These are phyloP conservation scores for Danio jaintianensis DNA, from an alignment of 2,797 vertebrate genomes.

Conservation along the genomic window DNA sequence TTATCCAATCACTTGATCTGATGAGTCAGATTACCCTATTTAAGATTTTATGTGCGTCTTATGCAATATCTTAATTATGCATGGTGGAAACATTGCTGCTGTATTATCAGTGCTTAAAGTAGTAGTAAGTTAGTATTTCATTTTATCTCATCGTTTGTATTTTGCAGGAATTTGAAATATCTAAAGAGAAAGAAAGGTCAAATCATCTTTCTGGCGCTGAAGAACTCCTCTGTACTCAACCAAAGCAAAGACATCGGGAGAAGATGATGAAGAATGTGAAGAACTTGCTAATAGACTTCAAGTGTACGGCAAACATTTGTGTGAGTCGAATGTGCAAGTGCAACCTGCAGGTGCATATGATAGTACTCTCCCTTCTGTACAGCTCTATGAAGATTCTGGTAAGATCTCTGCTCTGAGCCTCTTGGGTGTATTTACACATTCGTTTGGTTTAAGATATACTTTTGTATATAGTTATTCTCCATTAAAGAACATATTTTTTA, in stretches of 20 bases:
- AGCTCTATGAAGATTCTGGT: slow-evolving; percentile 42
- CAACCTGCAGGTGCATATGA: slow-evolving; percentile 14
- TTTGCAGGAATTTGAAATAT: slow-evolving; percentile 41
- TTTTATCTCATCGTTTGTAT: not conserved
- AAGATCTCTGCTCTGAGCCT: slow-evolving; percentile 8
- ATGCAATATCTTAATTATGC: too few species aligned
- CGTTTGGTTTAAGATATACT: slow-evolving; percentile 10
- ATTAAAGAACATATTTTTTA: slow-evolving; percentile 28
- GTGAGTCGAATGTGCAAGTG: slow-evolving; percentile 14
- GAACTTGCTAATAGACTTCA: not conserved
- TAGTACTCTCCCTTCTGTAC: slow-evolving; percentile 39
- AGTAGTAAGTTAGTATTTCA: not conserved
- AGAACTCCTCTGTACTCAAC: slow-evolving; percentile 25
- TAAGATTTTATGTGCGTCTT: too few species aligned
- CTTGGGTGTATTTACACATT: slow-evolving; percentile 23
- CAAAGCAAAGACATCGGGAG: not conserved
- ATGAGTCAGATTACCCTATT: too few species aligned
- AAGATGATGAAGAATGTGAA: slow-evolving; percentile 36
- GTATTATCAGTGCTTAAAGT: too few species aligned
- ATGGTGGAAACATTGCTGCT: too few species aligned
- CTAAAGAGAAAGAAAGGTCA: slow-evolving; percentile 1
- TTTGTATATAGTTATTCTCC: slow-evolving; percentile 46
- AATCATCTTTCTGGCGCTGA: not conserved
- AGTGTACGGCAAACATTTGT: not conserved
- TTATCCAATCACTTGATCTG: too few species aligned